phyloP scores from a whole-genome alignment of 2,113 vertebrate genomes.

The Sitta europaea region DNA sequence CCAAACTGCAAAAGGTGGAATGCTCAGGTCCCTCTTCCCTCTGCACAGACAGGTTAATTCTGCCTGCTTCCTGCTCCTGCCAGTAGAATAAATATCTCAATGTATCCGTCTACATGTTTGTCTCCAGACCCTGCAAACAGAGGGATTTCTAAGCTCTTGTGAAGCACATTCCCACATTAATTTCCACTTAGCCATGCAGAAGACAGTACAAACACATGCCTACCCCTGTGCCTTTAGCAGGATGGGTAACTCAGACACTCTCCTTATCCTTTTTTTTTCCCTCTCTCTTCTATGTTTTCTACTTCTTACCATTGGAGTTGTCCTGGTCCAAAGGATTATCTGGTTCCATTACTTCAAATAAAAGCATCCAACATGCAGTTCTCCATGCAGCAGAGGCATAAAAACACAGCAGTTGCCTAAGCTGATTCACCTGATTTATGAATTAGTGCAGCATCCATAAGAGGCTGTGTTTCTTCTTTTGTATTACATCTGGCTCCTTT shows the following conservation, averaged over 20 bases:
- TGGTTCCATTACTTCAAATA: conserved; percentile 77
- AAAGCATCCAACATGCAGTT: conserved; percentile 67
- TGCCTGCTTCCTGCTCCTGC: neutral
- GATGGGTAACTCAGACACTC: conserved; percentile 48
- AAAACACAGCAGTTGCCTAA: conserved; percentile 55
- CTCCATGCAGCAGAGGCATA: conserved; percentile 69
- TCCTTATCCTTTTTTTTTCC: neutral
- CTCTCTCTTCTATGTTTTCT: conserved; percentile 48
- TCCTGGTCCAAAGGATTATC: conserved; percentile 72
- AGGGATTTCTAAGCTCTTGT: conserved; percentile 27
- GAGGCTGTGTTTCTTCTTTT: conserved; percentile 74
- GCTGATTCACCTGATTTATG: conserved; percentile 77
- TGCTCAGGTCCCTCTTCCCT: neutral
- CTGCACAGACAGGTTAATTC: neutral
- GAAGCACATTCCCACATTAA: conserved; percentile 39
- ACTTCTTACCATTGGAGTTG: conserved; percentile 78
- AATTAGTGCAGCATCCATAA: conserved; percentile 75
- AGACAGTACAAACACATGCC: conserved; percentile 31
- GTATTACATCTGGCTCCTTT: conserved; percentile 77
- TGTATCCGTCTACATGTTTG: neutral
- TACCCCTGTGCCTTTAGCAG: conserved; percentile 17
- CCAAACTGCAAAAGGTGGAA: neutral
- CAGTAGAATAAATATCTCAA: neutral
- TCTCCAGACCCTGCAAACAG: conserved; percentile 17
- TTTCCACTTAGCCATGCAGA: conserved; percentile 12